Conservation (phyloP, 2,888 invertebrate species). For the Idaea biselata region DNA sequence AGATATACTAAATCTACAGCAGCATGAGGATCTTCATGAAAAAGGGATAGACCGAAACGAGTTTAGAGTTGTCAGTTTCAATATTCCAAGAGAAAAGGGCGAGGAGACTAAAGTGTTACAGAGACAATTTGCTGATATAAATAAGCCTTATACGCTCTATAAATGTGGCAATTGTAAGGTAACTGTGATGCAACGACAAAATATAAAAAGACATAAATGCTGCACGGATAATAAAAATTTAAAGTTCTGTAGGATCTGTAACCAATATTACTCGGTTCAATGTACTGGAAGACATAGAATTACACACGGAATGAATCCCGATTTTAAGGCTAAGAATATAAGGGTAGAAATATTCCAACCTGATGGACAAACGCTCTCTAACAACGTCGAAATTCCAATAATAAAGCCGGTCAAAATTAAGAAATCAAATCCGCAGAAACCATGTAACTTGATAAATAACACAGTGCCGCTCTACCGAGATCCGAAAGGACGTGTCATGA, state of each 20-base stretch:
- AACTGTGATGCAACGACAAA: conserved; percentile 1
- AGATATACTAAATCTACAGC: conserved; percentile 14
- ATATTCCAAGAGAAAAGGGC: conserved; percentile 8
- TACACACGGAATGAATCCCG: conserved; percentile 22
- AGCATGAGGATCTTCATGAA: conserved; percentile 18
- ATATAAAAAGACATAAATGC: conserved; percentile 15
- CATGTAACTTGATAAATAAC: neutral
- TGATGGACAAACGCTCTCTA: conserved; percentile 9
- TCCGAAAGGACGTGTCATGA: neutral
- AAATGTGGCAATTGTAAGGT: conserved; percentile 12
- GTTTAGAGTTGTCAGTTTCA: conserved; percentile 22
- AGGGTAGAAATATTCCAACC: conserved; percentile 12
- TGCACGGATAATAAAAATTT: accelerated
- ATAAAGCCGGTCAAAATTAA: neutral
- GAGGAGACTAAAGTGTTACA: neutral
- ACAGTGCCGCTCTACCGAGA: neutral
- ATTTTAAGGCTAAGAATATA: conserved; percentile 16
- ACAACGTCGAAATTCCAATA: neutral
- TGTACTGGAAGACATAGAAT: conserved; percentile 19
- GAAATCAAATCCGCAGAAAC: neutral
- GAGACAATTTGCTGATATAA: neutral
- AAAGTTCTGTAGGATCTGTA: conserved; percentile 24
- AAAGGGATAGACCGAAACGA: conserved; percentile 11
- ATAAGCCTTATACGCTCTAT: conserved; percentile 8
- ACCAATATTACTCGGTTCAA: conserved; percentile 11